Percentiles rank a stretch among this genome's conserved stretches.
phyloP scores from a whole-genome alignment of 2,888 invertebrate species.

The Zhengitettix transpicula region DNA sequence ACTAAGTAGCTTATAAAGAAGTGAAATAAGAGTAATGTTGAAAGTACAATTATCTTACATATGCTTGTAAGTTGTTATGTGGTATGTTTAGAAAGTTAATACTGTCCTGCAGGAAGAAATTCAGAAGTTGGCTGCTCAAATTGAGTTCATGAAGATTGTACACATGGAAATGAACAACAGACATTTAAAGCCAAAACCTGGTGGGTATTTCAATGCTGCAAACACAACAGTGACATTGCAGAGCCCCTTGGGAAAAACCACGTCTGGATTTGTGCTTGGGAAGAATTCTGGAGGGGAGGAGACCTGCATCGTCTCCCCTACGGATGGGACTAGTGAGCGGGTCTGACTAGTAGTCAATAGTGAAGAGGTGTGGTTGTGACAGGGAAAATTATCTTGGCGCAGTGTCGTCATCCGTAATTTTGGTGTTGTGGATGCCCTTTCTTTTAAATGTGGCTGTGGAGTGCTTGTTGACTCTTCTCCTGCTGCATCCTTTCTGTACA shows the following conservation, averaged over 20 bases:
- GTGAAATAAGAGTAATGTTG: no score
- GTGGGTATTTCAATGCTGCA: constrained; percentile 47
- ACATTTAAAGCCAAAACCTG: constrained; percentile 67
- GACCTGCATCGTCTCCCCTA: constrained; percentile 14
- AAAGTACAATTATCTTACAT: no score
- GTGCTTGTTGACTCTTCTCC: neutral
- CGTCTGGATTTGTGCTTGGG: constrained; percentile 5
- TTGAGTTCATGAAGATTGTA: constrained; percentile 86
- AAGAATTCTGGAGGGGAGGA: constrained; percentile 2
- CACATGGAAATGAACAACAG: constrained; percentile 88
- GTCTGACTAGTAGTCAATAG: constrained; percentile 25
- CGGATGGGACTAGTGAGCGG: constrained; percentile 15
- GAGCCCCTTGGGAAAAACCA: constrained; percentile 9
- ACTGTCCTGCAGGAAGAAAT: constrained; percentile 55
- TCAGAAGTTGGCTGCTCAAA: constrained; percentile 77
- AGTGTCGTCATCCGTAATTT: neutral
- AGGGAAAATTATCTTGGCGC: neutral
- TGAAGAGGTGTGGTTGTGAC: constrained; percentile 22
- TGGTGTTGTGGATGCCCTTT: neutral
- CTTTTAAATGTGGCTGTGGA: neutral
- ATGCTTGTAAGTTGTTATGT: no score
- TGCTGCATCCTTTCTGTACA: neutral
- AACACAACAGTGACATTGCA: constrained; percentile 13
- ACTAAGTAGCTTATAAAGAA: no score
- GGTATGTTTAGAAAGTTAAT: neutral